Base-by-base conservation (phyloP, 2,888 invertebrate genomes). In the Spilarctia lutea region DNA sequence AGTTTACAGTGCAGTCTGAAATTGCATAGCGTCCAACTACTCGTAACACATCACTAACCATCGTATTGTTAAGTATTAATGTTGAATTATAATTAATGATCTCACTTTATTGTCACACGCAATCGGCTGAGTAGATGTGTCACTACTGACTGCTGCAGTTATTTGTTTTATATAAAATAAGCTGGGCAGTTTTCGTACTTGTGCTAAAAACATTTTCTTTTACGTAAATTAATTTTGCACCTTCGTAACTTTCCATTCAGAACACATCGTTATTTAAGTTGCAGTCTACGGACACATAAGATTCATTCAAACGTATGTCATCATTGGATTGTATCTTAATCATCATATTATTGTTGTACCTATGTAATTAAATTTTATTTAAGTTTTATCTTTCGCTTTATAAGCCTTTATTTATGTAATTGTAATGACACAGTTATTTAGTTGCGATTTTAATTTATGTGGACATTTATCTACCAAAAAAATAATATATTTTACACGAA, bases 51-150 rank as follows among this genome's bases (percentile, higher is more conserved):
- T 86, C 88, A 92, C 90, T 92, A 92, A 92, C 79, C 89, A 90
- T 92, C 89, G 88, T 93, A 92, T 93, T 92, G 90, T 92, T 94
- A 94, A 94, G 95, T 94, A 95, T 95, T 95, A 94, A 94, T 94
- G 91, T 92, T 93, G 93, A 94, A 92, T 83, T 93, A 91, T 85
- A 84, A 84, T 91, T 91, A 91, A 92, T 95, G 95, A 96, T 96
- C 95, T 96, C 95, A 96, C 93, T 93, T 90, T 91, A 90, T 91
- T 93, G 94, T 95, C 94, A 94, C 94, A 94, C 94, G 92, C 91
- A 87, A 88, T 88, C 90, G 88, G 86, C 88, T 85, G 83, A 85
- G 91, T 91, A 90, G 86, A 91, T 90, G 89, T 92, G 91, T 92
- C 91, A 91, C 76, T 79, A 78, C 73, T 75, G 71, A 76, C 77